Percentiles rank a stretch among this genome's conserved stretches.
Conservation (phyloP, 2,797 vertebrate genomes). For the Mionectes olivaceus region DNA sequence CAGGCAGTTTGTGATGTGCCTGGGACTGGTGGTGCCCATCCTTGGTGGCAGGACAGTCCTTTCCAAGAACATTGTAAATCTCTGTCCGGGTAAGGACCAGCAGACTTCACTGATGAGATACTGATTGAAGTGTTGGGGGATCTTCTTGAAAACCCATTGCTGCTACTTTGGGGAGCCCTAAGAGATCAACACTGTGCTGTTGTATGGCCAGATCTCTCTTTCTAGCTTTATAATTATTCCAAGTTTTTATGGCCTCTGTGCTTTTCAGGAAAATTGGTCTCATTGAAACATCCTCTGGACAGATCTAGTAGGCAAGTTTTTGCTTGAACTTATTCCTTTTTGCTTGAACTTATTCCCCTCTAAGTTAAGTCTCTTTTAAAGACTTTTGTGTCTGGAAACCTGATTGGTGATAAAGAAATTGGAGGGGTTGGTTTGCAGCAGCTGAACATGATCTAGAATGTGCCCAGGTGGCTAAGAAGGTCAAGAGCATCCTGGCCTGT, state of each 20-base stretch:
- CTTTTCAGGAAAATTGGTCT: background rate
- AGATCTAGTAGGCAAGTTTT: background rate
- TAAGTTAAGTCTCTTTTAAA: background rate
- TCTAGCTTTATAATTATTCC: background rate
- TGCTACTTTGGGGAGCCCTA: background rate
- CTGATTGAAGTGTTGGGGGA: background rate
- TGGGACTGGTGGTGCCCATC: background rate
- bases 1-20: fast-evolving
- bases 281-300: background rate
- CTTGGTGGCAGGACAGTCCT: background rate
- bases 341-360: background rate
- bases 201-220: background rate
- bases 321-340: background rate
- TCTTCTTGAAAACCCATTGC: background rate
- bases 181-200: background rate
- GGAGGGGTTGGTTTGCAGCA: background rate
- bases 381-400: background rate
- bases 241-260: background rate
- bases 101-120: background rate
- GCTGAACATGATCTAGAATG: fast-evolving
- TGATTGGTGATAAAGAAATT: background rate
- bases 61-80: background rate
- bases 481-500: background rate
- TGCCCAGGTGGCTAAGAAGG: background rate
- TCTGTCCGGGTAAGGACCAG: background rate